Conservation (phyloP, 2,113 vertebrate genomes). For the Gracilinanus agilis region DNA sequence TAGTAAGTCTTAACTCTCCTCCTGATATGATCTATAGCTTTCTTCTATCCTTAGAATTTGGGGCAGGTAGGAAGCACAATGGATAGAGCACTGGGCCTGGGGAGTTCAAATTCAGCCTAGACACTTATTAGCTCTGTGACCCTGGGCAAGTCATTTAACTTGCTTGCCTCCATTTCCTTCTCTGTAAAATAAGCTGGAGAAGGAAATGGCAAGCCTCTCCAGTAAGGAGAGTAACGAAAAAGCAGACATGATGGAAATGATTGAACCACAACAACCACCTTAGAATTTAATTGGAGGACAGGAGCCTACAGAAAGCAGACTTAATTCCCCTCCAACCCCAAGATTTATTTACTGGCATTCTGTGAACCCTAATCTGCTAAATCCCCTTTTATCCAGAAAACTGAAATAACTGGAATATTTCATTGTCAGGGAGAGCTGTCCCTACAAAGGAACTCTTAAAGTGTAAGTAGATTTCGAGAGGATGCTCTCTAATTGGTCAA, state of each 20-base stretch:
- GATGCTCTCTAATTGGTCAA: background rate
- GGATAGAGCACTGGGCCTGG: too few species aligned
- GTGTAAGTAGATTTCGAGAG: background rate
- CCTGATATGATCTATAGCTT: slow-evolving; percentile 24
- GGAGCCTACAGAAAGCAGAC: background rate
- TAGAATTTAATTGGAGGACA: background rate
- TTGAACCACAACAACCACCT: background rate
- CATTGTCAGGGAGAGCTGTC: background rate
- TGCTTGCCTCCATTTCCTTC: too few species aligned
- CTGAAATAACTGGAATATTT: background rate
- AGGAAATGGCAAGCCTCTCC: too few species aligned
- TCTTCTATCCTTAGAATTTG: background rate
- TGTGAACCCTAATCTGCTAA: background rate
- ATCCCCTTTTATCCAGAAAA: slow-evolving; percentile 2
- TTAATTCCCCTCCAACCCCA: background rate
- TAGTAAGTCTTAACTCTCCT: background rate
- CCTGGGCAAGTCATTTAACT: too few species aligned
- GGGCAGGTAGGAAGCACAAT: too few species aligned
- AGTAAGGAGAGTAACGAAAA: too few species aligned
- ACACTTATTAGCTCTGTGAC: too few species aligned
- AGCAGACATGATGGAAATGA: too few species aligned
- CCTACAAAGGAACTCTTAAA: background rate
- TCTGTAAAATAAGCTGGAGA: too few species aligned
- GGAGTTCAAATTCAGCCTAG: too few species aligned
- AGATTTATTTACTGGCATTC: too few species aligned